Evolutionary conservation across 2,888 invertebrate genomes (phyloP), one percentile per base, ranked within the genome.

Genomic region (Lagria hirta): DNA sequence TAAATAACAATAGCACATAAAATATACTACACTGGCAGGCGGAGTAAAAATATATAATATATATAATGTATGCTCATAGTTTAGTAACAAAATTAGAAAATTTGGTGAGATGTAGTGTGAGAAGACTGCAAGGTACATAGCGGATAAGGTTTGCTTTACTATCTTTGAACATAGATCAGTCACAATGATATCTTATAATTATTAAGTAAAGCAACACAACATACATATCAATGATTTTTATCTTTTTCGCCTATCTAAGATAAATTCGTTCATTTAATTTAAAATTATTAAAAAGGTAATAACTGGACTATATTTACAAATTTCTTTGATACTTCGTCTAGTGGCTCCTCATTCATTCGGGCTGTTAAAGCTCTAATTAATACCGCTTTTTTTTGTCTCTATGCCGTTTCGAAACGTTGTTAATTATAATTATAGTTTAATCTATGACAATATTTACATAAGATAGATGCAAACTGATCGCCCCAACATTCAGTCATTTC

Each of bases 251-350:
- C 70, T 72, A 72, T 70, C 71, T 72, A 72, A 69, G 69, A 70
- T 72, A 72, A 72, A 72, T 72, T 72, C 72, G 72, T 71, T 72
- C 66, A 68, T 67, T 70, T 64, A 65, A 68, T 65, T 70, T 69
- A 68, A 70, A 71, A 70, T 71, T 67, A 68, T 70, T 68, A 71
- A 71, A 71, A 72, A 69, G 68, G 66, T 71, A 68, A 67, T 70
- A 71, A 71, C 70, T 72, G 72, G 71, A 72, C 71, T 72, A 71
- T 72, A 72, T 72, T 69, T 72, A 72, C 72, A 72, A 62, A 60
- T 58, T 58, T 59, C 43, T 51, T 57, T 62, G 61, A 64, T 61
- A 61, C 54, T 47, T 58, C 41, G 35, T 36, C 57, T 55, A 57
- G 46, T 44, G 49, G 51, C 50, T 51, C 27, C 43, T 53, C 43